Evolutionary conservation across 2,797 vertebrate genomes (phyloP), one percentile per base, ranked within the genome.

Genomic region (Kryptolebias ocellatus): DNA sequence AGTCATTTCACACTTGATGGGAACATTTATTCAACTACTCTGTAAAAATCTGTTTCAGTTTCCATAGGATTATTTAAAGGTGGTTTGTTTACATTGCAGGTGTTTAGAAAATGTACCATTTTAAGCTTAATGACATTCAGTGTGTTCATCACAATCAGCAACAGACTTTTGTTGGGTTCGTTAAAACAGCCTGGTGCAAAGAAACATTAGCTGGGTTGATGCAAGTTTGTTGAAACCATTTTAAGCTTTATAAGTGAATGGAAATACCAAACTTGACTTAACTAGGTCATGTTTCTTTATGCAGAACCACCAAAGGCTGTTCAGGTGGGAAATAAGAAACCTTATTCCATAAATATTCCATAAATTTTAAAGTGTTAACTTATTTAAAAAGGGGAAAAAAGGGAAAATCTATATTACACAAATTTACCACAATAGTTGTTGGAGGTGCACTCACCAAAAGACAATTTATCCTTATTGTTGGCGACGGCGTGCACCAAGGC

Each of bases 401-500:
- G 0, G n/a, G n/a, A n/a, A 16, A 17, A 3, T 17, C 45, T 42
- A 42, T 4, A 12, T 61, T 39, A 85, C 83, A 86, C 16, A 4
- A 18, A 9, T 51, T 2, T 1, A 1, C 14, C 11, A 42, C 11
- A 34, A 2, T 52, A n/a, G 2, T 31, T 1, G 12, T 63, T 62
- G 54, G 20, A 60, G 7, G 0, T 29, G 37, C 31, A 93, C 96
- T 92, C 78, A 98, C 98, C 95, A 82, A 99, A 96, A 15, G 89
- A 87, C 70, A 97, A 53, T 77, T 96, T 95, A 78, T 93, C 94
- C 74, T 95, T 94, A 81, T 97, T 99, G 90, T 98, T 99, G 67
- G 94, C 97, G 70, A 97, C 94, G 2, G 97, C 94, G 1, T 99
- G 97, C 57, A 99, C 92, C 79, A 99, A 86, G 6, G 96, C 98